Base-by-base conservation (phyloP, 2,113 vertebrate species). In the Salvelinus fontinalis region DNA sequence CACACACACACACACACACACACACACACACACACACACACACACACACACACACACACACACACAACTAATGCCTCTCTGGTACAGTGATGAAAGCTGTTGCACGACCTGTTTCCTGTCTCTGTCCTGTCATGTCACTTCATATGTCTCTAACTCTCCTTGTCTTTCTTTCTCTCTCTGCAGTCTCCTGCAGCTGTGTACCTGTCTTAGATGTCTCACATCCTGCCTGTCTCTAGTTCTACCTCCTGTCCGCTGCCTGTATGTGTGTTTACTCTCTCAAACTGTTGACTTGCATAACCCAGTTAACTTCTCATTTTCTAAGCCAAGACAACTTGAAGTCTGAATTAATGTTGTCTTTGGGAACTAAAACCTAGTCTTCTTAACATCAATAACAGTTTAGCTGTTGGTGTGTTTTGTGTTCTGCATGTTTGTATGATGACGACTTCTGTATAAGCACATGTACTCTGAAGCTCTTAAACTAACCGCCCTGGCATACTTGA, bases 181-280 rank as follows among this genome's bases (percentile, higher is more conserved):
- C 49, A n/a, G 20, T 22, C 84, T 86, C 39, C 81, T 76, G 57
- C 77, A 18, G 83, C 84, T 76, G n/a, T 49, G 88, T 84, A 91
- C 91, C 88, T 92, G 90, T 91, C 90, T 91, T 91, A 91, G 91
- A 92, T 91, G 91, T 91, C 85, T 91, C 87, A 89, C 91, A 77
- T 90, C 90, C 90, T 92, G 91, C 90, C 88, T 91, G 89, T 91
- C 89, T 90, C 87, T 91, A 79, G 88, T 92, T 79, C 78, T 92
- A 83, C 91, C 90, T 90, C 89, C 91, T 85, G 87, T 90, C 73
- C 88, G 85, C 87, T 89, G 91, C 88, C 90, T 91, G 91, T 92
- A 91, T 89, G 90, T 91, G 84, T 22, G 48, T 69, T 62, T 60
- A 80, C 74, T 82, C 79, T 83, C 48, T 75, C 59, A 13, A 39